Evolutionary conservation across 2,113 vertebrate genomes (phyloP), one percentile per base, ranked within the genome.

Genomic region (Nycticryphes semicollaris): DNA sequence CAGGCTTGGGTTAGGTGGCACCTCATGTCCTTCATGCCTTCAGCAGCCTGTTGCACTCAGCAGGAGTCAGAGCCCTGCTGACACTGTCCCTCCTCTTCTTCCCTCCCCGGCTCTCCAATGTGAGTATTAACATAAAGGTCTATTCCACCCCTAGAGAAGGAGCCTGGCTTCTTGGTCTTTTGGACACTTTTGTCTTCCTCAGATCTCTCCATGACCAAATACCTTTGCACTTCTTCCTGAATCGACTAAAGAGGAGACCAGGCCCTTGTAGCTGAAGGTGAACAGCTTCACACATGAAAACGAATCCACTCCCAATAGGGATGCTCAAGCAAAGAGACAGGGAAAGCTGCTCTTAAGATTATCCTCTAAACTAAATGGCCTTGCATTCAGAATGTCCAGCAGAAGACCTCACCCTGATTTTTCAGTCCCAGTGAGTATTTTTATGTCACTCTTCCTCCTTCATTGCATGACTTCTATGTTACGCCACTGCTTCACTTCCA

Each of bases 251-350:
- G 39, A 43, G 33, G 66, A 54, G 25, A 75, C 47, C 6, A 5
- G 45, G 6, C 23, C 35, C 33, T 47, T 62, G 84, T 35, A 86
- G 66, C 47, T 48, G 47, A 54, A 67, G 22, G 23, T 28, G 6
- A 62, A 74, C 31, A 50, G 35, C 35, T 85, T 66, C 56, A 37
- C 5, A 16, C 0, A 4, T 7, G 20, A 51, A 54, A 70, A 85
- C 0, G 0, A 63, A 47, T 37, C 45, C 14, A 37, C 8, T 12
- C 14, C 2, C 63, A 47, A 6, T 4, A 28, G 9, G 9, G 17
- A 25, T 63, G 19, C 9, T 56, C 30, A 13, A 15, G 25, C 35
- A 54, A n/a, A 64, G 74, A 33, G 43, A 35, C 13, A 33, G 66
- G n/a, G 12, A 78, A 31, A 82, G 28, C 37, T 81, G 14, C 10